Evolutionary conservation across 2,888 invertebrate species (phyloP), one percentile per base, ranked within the genome.

Genomic region (Morpho achilles): DNA sequence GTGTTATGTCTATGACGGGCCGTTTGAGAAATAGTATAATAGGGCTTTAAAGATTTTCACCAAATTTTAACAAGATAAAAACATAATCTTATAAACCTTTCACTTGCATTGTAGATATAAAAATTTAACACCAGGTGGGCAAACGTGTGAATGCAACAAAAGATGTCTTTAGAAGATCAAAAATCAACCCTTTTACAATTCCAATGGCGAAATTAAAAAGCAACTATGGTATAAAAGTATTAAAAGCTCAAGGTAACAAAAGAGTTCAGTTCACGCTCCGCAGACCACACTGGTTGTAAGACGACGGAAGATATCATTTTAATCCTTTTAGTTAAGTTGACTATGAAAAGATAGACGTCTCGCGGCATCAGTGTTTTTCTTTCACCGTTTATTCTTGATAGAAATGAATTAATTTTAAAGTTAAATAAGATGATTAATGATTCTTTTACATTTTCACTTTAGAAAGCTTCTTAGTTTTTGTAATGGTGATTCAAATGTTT

Each of bases 281-380:
- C 64, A 75, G 90, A 87, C 88, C 90, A 88, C 89, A 90, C 88
- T 85, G 84, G 77, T 76, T 85, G 89, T 82, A 81, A 83, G 82
- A 80, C 79, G 83, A 82, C 86, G 87, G 87, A 89, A 88, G 88
- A 85, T 87, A 88, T 89, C 84, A 87, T 89, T 89, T 87, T 89
- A 89, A 90, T 90, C 90, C 90, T 87, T 90, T 90, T 90, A 89
- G 87, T 85, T 87, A 88, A 90, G 89, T 89, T 89, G 87, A 80
- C 87, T 87, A 87, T 89, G 85, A 87, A 87, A 85, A 80, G 87
- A 86, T 86, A 86, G 85, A 87, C 85, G 84, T 84, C 76, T 81
- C 75, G 70, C 74, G 80, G 77, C 77, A 76, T 79, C 80, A 77
- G 75, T 80, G 80, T 80, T 78, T 82, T 82, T 81, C 85, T 84